Percentiles rank a stretch among this genome's conserved stretches.
Evolutionary conservation across 1,140 invertebrate genomes (phyloP).

Genomic region (Acromyrmex echinatior): DNA sequence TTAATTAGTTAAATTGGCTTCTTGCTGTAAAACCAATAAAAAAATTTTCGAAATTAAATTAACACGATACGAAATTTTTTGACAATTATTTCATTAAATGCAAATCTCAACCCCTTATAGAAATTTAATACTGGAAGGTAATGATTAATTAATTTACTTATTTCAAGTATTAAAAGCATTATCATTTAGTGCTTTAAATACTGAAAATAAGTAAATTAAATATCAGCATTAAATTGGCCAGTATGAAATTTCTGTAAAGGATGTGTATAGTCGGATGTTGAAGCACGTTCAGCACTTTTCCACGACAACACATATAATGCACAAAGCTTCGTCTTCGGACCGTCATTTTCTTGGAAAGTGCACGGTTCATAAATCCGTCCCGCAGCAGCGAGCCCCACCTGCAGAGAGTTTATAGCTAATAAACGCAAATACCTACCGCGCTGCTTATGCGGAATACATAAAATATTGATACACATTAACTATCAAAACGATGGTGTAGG

Average conservation of each 20-base stretch:
- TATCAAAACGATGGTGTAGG: slow-evolving; percentile 33
- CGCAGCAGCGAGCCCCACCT: slow-evolving; percentile 33
- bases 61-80: not conserved
- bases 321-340: slow-evolving; percentile 44
- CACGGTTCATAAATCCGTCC: slow-evolving; percentile 66
- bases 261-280: not conserved
- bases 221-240: too few species aligned
- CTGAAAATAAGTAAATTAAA: too few species aligned
- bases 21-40: not conserved
- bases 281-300: slow-evolving; percentile 35
- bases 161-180: too few species aligned
- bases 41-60: not conserved
- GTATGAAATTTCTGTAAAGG: too few species aligned
- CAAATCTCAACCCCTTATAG: too few species aligned
- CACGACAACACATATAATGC: slow-evolving; percentile 42
- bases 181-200: too few species aligned
- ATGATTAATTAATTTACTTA: too few species aligned
- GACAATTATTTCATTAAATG: not conserved
- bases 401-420: slow-evolving; percentile 74
- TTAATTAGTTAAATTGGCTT: not conserved
- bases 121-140: too few species aligned
- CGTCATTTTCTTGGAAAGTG: slow-evolving; percentile 51
- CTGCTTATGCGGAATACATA: slow-evolving; percentile 72
- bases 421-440: slow-evolving; percentile 72
- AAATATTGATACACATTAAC: slow-evolving; percentile 75